phyloP scores from a whole-genome alignment of 2,113 vertebrate genomes.

The Stomatorhinus ivindoensis region DNA sequence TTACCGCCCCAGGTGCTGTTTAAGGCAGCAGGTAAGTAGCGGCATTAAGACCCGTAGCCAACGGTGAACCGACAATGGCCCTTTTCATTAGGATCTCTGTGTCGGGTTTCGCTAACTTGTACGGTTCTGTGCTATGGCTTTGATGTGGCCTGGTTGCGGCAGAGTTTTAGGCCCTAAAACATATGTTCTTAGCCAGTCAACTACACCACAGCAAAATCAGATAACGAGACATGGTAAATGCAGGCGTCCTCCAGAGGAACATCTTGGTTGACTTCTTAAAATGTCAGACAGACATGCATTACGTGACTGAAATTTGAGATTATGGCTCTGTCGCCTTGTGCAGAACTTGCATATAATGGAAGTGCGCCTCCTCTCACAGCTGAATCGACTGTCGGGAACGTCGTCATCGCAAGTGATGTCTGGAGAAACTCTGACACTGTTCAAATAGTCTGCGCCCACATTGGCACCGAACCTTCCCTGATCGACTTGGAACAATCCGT shows the following conservation, averaged over 20 bases:
- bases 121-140: neutral
- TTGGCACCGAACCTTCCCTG: neutral
- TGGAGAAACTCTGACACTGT: neutral
- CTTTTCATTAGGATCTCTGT: neutral
- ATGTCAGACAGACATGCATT: neutral
- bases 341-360: neutral
- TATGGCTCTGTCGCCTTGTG: neutral
- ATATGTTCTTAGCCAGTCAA: neutral
- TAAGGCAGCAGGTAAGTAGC: neutral
- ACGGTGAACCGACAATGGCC: neutral
- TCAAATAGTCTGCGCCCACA: neutral
- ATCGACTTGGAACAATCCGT: neutral
- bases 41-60: neutral
- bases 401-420: neutral
- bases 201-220: neutral
- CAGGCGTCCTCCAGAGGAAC: neutral
- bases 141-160: neutral
- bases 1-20: neutral
- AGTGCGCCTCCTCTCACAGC: neutral
- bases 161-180: neutral
- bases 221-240: neutral
- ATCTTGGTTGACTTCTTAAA: neutral
- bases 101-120: neutral
- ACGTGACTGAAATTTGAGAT: neutral
- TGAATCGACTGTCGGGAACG: neutral